These are phyloP conservation scores for Scaptomyza tumidula DNA, from an alignment of 2,888 invertebrate species.

Conservation along the genomic window DNA sequence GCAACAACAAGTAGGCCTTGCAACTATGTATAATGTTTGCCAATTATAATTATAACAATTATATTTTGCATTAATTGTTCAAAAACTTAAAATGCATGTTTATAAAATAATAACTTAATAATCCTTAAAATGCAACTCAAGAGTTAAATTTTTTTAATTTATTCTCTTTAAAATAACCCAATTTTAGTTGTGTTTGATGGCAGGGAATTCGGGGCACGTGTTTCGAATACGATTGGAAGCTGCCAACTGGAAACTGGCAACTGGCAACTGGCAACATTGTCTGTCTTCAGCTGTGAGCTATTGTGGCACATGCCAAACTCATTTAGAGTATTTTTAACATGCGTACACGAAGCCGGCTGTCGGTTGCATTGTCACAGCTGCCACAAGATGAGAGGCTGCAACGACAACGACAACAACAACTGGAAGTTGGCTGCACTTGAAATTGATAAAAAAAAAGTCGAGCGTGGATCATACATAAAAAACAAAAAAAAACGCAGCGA, in stretches of 20 bases:
- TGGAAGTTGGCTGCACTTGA: constrained; percentile 59
- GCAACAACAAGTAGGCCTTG: too few relatives aligned
- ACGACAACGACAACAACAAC: constrained; percentile 7
- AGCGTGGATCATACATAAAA: constrained; percentile 24
- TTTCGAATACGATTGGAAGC: constrained; percentile 4
- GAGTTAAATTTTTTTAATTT: too few relatives aligned
- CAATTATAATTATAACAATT: too few relatives aligned
- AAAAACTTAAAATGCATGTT: too few relatives aligned
- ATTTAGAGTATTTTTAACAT: constrained; percentile 70
- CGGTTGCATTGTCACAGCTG: constrained; percentile 47
- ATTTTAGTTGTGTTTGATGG: background rate
- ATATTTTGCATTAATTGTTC: too few relatives aligned
- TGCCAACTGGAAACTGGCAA: constrained; percentile 12
- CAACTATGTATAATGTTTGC: too few relatives aligned
- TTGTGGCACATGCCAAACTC: constrained; percentile 74
- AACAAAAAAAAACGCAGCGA: too few relatives aligned
- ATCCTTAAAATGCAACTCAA: too few relatives aligned
- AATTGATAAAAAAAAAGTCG: constrained; percentile 53
- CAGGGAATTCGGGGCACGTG: background rate
- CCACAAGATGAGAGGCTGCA: constrained; percentile 17
- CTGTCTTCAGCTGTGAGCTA: constrained; percentile 26
- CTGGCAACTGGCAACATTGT: constrained; percentile 8
- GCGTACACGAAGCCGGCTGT: constrained; percentile 17
- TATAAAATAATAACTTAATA: too few relatives aligned
- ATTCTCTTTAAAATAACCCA: background rate